Percentiles rank a stretch among this genome's conserved stretches.
These are phyloP conservation scores for Pteronotus mesoamericanus DNA, from an alignment of 2,797 vertebrate genomes.

Conservation along the genomic window DNA sequence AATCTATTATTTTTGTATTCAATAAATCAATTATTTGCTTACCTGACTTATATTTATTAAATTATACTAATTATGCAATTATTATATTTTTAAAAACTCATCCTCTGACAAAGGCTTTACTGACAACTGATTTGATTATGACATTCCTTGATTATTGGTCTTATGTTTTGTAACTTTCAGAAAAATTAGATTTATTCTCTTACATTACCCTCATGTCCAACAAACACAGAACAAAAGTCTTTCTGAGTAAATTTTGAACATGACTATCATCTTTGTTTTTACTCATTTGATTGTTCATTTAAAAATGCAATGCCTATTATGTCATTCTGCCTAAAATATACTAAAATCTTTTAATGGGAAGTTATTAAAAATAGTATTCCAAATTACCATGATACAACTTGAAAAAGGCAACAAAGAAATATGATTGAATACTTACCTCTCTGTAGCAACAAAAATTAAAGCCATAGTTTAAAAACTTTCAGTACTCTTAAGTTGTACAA, in stretches of 20 bases:
- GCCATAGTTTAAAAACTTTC: background rate
- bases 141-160: background rate
- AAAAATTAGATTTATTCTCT: background rate
- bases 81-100: background rate
- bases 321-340: background rate
- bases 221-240: background rate
- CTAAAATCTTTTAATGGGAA: slow-evolving; percentile 17
- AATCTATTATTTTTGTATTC: slow-evolving; percentile 35
- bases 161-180: background rate
- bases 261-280: background rate
- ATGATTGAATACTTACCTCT: background rate
- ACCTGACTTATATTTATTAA: background rate
- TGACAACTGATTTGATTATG: background rate
- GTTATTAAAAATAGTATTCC: background rate
- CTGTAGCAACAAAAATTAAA: background rate
- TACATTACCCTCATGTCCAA: background rate
- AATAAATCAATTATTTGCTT: slow-evolving; percentile 8
- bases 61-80: background rate
- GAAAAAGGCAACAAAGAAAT: background rate
- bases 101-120: too few species aligned
- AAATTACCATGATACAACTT: background rate
- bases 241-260: background rate
- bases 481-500: background rate
- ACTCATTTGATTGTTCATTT: background rate
- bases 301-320: background rate